A percentile compares a stretch with the other conserved stretches of the same genome.
Evolutionary conservation across 2,888 invertebrate genomes (phyloP).

Genomic region (Tetrapedia diversipes): DNA sequence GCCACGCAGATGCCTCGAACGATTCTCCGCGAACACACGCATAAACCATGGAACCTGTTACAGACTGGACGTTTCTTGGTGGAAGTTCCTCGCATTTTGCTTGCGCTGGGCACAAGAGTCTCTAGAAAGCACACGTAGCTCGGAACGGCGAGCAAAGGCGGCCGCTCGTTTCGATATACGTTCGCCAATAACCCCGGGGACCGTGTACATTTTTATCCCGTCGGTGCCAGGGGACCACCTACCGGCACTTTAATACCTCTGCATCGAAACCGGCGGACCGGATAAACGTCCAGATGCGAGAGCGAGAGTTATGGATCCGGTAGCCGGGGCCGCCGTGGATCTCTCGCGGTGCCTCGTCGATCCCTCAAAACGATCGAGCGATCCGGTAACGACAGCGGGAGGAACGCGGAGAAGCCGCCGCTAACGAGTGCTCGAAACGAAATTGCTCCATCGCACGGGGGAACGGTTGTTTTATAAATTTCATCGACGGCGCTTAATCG

Average conservation of each 20-base stretch:
- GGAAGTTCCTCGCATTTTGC: no score
- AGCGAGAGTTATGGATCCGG: constrained; percentile 67
- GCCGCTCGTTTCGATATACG: constrained; percentile 45
- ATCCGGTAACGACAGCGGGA: constrained; percentile 46
- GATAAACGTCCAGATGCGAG: constrained; percentile 65
- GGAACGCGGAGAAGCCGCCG: constrained; percentile 11
- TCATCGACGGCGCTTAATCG: constrained; percentile 28
- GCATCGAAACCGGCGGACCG: constrained; percentile 66
- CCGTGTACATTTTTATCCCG: constrained; percentile 61
- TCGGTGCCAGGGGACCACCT: constrained; percentile 55
- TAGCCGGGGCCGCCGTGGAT: constrained; percentile 57
- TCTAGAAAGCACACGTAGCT: constrained; percentile 2
- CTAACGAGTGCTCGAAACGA: constrained; percentile 49
- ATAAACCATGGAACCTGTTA: no score
- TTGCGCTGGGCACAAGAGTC: no score
- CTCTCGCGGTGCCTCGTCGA: constrained; percentile 51
- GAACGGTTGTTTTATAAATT: constrained; percentile 35
- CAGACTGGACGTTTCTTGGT: no score
- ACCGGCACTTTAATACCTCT: constrained; percentile 66
- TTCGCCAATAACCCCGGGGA: constrained; percentile 65
- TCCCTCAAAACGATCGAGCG: constrained; percentile 57
- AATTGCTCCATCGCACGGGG: constrained; percentile 34
- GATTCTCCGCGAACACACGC: no score
- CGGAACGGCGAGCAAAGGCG: constrained; percentile 11
- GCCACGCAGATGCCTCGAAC: no score